phyloP scores from a whole-genome alignment of 2,113 vertebrate species.

The Pagrus major region DNA sequence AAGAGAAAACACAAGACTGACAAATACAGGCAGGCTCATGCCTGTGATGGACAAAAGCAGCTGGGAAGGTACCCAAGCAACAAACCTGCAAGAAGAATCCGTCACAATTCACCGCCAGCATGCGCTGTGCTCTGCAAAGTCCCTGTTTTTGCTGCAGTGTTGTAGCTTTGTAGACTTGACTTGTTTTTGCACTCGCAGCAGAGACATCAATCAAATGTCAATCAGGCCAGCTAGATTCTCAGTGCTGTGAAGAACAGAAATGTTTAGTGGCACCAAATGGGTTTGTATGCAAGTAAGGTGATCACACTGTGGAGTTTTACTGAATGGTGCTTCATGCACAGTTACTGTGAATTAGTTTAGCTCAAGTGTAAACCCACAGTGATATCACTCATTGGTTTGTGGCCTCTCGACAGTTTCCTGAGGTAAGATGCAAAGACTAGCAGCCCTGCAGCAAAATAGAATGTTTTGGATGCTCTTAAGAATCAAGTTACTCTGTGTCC shows the following conservation, averaged over 20 bases:
- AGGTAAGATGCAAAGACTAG: too few species aligned
- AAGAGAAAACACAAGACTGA: neutral
- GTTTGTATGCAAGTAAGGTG: conserved; percentile 1
- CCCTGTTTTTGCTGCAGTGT: conserved; percentile 13
- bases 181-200: conserved; percentile 19
- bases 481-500: too few species aligned
- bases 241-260: conserved; percentile 14
- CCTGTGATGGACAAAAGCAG: neutral
- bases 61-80: conserved; percentile 7
- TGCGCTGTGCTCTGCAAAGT: conserved; percentile 12
- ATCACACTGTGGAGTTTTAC: neutral
- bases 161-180: conserved; percentile 2
- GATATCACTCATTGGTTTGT: too few species aligned
- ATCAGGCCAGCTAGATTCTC: neutral
- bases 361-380: too few species aligned
- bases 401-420: too few species aligned
- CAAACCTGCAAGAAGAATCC: conserved; percentile 12
- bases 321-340: conserved; percentile 12
- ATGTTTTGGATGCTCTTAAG: too few species aligned
- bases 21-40: conserved; percentile 1
- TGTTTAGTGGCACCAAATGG: conserved; percentile 4
- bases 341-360: neutral
- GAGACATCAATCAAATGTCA: conserved; percentile 45
- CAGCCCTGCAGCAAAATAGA: too few species aligned
- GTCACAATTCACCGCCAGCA: conserved; percentile 19